These are phyloP conservation scores for Druon quercuslanigerum DNA, from an alignment of 1,140 invertebrate species.

Conservation along the genomic window DNA sequence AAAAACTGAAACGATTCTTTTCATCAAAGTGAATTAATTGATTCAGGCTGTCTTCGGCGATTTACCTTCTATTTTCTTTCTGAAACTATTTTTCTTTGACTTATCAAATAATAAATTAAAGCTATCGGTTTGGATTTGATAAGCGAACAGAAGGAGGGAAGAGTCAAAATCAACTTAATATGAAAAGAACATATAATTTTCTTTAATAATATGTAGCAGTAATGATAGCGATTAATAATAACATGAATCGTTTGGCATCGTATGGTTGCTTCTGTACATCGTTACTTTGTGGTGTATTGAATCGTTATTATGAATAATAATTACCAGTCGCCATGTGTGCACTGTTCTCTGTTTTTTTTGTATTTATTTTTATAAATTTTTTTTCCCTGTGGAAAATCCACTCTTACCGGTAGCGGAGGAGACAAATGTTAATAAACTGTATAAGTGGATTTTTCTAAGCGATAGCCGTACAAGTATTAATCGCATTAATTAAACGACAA, in stretches of 20 bases:
- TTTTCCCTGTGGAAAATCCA: slow-evolving; percentile 31
- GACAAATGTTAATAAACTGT: slow-evolving; percentile 36
- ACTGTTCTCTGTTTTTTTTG: slow-evolving; percentile 38
- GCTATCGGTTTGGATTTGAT: background rate
- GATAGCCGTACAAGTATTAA: slow-evolving; percentile 38
- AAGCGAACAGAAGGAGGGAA: slow-evolving; percentile 47
- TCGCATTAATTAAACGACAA: slow-evolving; percentile 49
- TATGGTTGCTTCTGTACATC: slow-evolving; percentile 69
- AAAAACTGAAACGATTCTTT: background rate
- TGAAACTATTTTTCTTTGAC: background rate
- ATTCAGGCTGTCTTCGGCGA: too few species aligned
- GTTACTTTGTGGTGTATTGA: slow-evolving; percentile 50
- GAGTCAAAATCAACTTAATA: slow-evolving; percentile 50
- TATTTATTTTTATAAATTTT: slow-evolving; percentile 1
- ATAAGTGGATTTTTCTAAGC: slow-evolving; percentile 40
- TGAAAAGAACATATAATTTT: slow-evolving; percentile 66
- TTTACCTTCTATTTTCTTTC: background rate
- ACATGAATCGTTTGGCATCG: slow-evolving; percentile 73
- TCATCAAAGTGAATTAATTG: background rate
- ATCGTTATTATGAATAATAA: slow-evolving; percentile 42
- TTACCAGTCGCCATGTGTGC: slow-evolving; percentile 48
- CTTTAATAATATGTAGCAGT: slow-evolving; percentile 54
- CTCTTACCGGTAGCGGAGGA: slow-evolving; percentile 12
- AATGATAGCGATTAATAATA: slow-evolving; percentile 62
- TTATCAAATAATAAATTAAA: background rate